phyloP scores from a whole-genome alignment of 2,113 vertebrate species.

The Phoenicopterus ruber region DNA sequence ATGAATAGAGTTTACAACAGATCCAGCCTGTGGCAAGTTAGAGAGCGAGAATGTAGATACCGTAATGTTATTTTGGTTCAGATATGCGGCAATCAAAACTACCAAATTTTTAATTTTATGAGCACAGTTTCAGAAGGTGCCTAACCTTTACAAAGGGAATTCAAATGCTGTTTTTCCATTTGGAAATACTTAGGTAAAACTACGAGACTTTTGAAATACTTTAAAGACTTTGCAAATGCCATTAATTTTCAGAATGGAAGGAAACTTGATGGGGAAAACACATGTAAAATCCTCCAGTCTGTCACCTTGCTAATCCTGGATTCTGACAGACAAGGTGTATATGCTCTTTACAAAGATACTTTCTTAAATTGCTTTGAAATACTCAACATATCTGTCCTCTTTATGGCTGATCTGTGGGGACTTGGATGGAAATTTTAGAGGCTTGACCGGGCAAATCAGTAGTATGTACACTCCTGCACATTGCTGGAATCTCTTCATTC shows the following conservation, averaged over 20 bases:
- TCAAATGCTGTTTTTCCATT: conserved; percentile 4
- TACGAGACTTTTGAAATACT: not conserved
- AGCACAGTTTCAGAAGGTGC: conserved; percentile 44
- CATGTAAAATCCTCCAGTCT: not conserved
- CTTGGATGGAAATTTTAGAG: not conserved
- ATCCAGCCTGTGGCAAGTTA: not conserved
- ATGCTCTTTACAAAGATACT: not conserved
- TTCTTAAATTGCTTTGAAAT: not conserved
- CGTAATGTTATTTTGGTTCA: not conserved
- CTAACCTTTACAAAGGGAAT: conserved; percentile 45
- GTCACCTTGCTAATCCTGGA: not conserved
- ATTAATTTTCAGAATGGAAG: conserved; percentile 6
- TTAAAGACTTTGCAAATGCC: not conserved
- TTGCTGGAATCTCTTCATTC: not conserved
- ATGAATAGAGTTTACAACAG: not conserved
- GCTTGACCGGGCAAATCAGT: not conserved
- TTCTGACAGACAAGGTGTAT: not conserved
- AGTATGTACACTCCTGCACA: not conserved
- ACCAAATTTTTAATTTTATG: not conserved
- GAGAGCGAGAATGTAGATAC: not conserved
- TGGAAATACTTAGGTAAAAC: conserved; percentile 5
- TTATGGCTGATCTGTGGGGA: not conserved
- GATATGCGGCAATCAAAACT: not conserved
- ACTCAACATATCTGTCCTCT: not conserved
- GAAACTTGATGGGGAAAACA: not conserved